Conservation (phyloP, 1,140 invertebrate species). For the Notospermus geniculatus region DNA sequence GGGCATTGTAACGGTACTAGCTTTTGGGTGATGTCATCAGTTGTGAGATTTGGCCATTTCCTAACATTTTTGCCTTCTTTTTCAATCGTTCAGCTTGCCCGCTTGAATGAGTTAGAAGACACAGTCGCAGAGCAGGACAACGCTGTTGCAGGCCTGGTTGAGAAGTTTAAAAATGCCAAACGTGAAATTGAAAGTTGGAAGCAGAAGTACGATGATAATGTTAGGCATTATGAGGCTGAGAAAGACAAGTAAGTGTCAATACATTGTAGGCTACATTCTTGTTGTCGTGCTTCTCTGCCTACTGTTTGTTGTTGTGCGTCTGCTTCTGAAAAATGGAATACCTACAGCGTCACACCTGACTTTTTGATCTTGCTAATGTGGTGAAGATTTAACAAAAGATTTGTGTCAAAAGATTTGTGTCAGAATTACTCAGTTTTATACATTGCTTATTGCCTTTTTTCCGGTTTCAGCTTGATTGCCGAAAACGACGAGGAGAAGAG, state of each 20-base stretch:
- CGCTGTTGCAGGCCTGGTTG: conserved; percentile 60
- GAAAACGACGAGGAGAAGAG: conserved; percentile 28
- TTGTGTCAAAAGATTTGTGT: too few species aligned
- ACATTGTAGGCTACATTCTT: neutral
- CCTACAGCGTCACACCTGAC: too few species aligned
- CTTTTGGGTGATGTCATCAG: neutral
- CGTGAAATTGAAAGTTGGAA: conserved; percentile 57
- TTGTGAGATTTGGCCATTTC: too few species aligned
- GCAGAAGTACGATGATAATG: conserved; percentile 53
- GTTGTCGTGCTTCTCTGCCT: neutral
- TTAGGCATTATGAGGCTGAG: conserved; percentile 30
- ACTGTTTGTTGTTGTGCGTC: too few species aligned
- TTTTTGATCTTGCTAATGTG: too few species aligned
- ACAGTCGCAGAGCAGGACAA: conserved; percentile 61
- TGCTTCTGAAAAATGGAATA: too few species aligned
- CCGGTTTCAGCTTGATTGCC: conserved; percentile 34
- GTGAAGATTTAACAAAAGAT: too few species aligned
- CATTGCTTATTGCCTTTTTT: too few species aligned
- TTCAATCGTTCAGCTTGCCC: conserved; percentile 31
- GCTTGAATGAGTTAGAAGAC: conserved; percentile 62
- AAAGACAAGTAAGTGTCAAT: conserved; percentile 41
- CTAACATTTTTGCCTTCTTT: too few species aligned
- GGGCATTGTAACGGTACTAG: neutral
- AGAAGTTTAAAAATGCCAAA: conserved; percentile 62
- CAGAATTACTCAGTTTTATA: too few species aligned